Percentiles rank a stretch among this genome's conserved stretches.
Conservation (phyloP, 2,113 vertebrate species). For the Prolemur simus region DNA sequence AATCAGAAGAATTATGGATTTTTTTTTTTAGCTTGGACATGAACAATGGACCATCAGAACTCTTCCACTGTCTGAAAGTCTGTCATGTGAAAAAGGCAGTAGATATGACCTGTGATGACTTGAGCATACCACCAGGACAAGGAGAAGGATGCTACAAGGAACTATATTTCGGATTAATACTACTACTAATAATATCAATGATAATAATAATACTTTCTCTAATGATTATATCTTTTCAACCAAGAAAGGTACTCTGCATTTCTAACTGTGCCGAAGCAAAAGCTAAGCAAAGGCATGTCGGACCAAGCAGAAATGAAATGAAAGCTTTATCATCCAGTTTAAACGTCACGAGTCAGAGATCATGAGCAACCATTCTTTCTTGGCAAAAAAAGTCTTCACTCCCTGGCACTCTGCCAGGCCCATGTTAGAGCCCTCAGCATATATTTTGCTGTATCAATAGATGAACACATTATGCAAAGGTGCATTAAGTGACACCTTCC, state of each 20-base stretch:
- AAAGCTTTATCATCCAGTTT: not conserved
- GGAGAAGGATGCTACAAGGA: not conserved
- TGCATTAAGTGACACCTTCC: not conserved
- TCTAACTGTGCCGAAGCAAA: not conserved
- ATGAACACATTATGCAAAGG: not conserved
- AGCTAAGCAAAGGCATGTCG: not conserved
- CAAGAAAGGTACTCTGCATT: not conserved
- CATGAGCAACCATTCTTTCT: not conserved
- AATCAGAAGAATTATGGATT: not conserved
- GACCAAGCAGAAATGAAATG: not conserved
- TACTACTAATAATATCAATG: not conserved
- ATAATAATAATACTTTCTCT: not conserved
- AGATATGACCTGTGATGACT: not conserved
- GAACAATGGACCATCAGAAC: not conserved
- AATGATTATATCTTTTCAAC: not conserved
- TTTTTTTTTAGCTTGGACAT: not conserved
- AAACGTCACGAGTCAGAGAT: not conserved
- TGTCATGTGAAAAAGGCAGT: not conserved
- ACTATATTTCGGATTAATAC: not conserved
- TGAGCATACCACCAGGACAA: not conserved
- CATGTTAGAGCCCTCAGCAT: not conserved
- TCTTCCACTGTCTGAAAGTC: not conserved
- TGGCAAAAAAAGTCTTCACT: not conserved
- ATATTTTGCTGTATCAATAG: not conserved
- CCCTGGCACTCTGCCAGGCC: not conserved